Base-by-base conservation (phyloP, 2,888 invertebrate species). In the Thymelicus acteon region DNA sequence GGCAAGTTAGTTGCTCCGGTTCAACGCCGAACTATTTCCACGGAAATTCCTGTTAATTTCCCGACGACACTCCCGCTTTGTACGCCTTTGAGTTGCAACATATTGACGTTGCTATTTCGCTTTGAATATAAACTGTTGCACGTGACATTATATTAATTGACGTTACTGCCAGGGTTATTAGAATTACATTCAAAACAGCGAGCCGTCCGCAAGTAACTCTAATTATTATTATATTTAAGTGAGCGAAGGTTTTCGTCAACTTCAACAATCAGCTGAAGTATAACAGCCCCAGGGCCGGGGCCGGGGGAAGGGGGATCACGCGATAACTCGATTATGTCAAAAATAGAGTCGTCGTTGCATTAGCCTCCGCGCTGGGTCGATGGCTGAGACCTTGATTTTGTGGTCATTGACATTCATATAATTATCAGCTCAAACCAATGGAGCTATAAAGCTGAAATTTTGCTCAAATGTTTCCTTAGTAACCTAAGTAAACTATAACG, bases 241-340 rank as follows among this genome's bases (percentile, higher is more conserved):
- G 24, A 52, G 49, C 6, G 13, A 13, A 19, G 44, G 40, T 52
- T 60, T 60, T 67, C 47, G 54, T 61, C 61, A 31, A n/a, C 47
- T 60, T 44, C 47, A 61, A 31, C 61, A 61, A 67, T 62, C 47
- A 62, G 61, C 52, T 69, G 57, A 48, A 69, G 62, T 62, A 48
- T 63, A 63, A 69, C 62, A 62, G 57, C 62, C 68, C 62, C 68
- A 3, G 31, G 31, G 31, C 31, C 31, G 31, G 4, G 31, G 31
- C 2, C 1, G 3, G 31, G 31, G 31, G 31, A 3, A 5, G 31
- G 31, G 57, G 48, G 68, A 57, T 52, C 68, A 69, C 68, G 68
- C 68, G 47, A 69, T 19, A 37, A 57, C 47, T 62, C 68, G 54
- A 69, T 63, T 69, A 48, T 19, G 57, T 63, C 63, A 63, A 40